Percentiles rank a stretch among this genome's conserved stretches.
These are phyloP conservation scores for Eueremaeus valkanovi DNA, from an alignment of 2,888 invertebrate genomes.

Conservation along the genomic window DNA sequence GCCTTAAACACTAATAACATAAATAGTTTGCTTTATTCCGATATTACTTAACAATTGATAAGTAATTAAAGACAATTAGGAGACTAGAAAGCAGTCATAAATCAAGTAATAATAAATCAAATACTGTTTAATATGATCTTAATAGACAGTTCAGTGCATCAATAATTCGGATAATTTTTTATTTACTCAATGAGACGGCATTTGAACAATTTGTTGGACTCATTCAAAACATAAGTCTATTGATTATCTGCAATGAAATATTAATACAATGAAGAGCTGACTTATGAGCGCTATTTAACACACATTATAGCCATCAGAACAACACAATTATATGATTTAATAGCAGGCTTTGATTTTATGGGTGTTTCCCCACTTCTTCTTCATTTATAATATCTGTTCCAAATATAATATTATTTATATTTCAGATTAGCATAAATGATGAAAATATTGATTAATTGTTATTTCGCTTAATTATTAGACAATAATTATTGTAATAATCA, in stretches of 20 bases:
- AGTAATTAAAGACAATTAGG: constrained; percentile 25
- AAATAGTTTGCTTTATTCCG: background rate
- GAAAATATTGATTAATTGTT: background rate
- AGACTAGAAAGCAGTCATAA: background rate
- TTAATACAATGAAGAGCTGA: no score
- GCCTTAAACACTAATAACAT: background rate
- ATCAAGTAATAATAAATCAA: constrained; percentile 24
- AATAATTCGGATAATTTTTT: background rate
- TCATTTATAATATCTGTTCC: background rate
- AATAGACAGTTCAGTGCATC: constrained; percentile 10
- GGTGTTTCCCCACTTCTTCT: background rate
- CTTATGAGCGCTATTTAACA: background rate
- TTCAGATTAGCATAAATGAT: background rate
- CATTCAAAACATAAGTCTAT: background rate
- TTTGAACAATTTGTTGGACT: background rate
- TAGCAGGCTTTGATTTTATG: background rate
- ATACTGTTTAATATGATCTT: background rate
- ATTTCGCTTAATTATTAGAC: background rate
- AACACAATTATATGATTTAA: constrained; percentile 12
- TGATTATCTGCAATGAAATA: constrained; percentile 5
- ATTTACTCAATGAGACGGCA: background rate
- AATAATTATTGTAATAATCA: background rate
- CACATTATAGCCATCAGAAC: background rate
- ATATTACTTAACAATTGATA: background rate
- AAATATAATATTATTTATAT: background rate